phyloP scores from a whole-genome alignment of 2,797 vertebrate genomes.

The Eutrigla gurnardus region DNA sequence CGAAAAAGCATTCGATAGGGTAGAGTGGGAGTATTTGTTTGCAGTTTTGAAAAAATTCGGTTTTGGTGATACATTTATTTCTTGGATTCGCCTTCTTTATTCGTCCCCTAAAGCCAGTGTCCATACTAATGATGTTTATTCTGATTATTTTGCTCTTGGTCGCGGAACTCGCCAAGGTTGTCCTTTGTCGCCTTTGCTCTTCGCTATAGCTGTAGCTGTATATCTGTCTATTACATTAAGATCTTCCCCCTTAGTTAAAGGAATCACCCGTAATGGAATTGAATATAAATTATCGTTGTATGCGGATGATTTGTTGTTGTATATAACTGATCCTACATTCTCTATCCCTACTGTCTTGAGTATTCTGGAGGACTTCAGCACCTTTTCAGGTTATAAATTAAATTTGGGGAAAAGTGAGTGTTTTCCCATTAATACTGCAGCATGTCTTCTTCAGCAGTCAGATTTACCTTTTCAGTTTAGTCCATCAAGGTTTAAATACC shows the following conservation, averaged over 20 bases:
- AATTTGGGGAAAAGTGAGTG: no score
- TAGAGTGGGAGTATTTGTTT: constrained; percentile 40
- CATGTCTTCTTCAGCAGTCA: no score
- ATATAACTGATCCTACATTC: not conserved
- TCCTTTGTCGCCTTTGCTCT: constrained; percentile 28
- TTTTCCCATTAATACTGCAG: no score
- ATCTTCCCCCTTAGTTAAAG: not conserved
- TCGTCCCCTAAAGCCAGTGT: constrained; percentile 19
- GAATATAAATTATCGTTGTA: constrained; percentile 24
- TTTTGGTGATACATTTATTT: constrained; percentile 22
- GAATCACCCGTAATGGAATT: not conserved
- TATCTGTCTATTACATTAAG: constrained; percentile 11
- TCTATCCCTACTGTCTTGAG: constrained; percentile 10
- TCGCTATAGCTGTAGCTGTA: constrained; percentile 22
- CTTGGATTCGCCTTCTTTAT: constrained; percentile 16
- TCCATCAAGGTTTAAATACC: no score
- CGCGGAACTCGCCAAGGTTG: constrained; percentile 17
- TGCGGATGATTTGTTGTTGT: constrained; percentile 24
- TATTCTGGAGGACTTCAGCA: constrained; percentile 10
- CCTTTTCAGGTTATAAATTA: no score
- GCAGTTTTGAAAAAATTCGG: constrained; percentile 14
- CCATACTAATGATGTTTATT: constrained; percentile 29
- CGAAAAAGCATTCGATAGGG: not conserved
- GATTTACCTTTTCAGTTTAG: no score
- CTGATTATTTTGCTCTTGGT: constrained; percentile 14